Evolutionary conservation across 2,797 vertebrate species (phyloP), one percentile per base, ranked within the genome.

Genomic region (Meriones psammophilus): DNA sequence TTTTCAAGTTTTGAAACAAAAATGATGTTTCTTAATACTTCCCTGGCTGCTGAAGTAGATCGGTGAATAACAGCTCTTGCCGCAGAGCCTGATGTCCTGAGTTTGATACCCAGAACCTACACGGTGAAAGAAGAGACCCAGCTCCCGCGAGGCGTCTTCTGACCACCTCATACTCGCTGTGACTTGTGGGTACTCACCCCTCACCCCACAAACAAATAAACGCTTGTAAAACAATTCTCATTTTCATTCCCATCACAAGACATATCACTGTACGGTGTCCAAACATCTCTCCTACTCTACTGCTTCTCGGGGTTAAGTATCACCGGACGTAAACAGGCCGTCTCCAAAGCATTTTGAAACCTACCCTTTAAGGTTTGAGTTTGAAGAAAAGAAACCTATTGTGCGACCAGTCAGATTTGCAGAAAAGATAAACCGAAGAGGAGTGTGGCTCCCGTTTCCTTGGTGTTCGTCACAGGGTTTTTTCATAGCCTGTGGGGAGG

Each of bases 1-100:
- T 50, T 50, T 95, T 91, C 62, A 90, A 93, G 42, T 81, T 96
- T 93, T 88, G 76, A 95, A 96, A 95, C 62, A 69, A 94, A 95
- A 92, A 20, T 85, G 36, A 95, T 54, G 2, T 36, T 30, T 96
- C 78, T 94, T 79, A 95, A 84, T 33, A n/a, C 69, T 96, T 87
- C n/a, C n/a, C 17, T 17, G n/a, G 17, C 68, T 30, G 60, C 24
- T 20, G 9, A 74, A 54, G 5, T 58, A 18, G 8, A 24, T 88
- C 69, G 30, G 85, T 39, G 10, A 68, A 39, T 24, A 73, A 12
- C 4, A 50, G 26, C 24, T 14, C 68, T 73, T 73, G 68, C 24
- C 14, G 7, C 85, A 39, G 30, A 87, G 8, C 14, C n/a, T 39
- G 68, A 73, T 18, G 50, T 8, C 54, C 68, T 28, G n/a, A 58